Percentiles rank a stretch among this genome's conserved stretches.
These are phyloP conservation scores for Aspidiotus destructor DNA, from an alignment of 2,888 invertebrate species.

Conservation along the genomic window DNA sequence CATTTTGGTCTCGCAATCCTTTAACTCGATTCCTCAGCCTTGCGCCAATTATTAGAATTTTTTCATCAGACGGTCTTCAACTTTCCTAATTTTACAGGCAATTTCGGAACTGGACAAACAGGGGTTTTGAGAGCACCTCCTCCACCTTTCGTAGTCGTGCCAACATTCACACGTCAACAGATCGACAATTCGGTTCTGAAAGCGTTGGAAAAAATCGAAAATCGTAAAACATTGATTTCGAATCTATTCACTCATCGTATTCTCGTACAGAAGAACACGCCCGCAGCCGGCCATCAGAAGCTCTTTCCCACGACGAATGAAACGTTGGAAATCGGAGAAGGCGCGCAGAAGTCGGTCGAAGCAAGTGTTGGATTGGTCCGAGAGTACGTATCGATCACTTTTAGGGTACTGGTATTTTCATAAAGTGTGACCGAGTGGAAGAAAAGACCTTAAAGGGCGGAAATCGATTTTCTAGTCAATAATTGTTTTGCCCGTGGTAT, in stretches of 20 bases:
- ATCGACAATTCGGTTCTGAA: conserved; percentile 40
- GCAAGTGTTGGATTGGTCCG: conserved; percentile 42
- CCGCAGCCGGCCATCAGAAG: conserved; percentile 42
- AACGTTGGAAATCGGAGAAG: conserved; percentile 41
- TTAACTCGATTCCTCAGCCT: no score
- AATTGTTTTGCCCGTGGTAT: no score
- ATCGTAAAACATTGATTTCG: conserved; percentile 38
- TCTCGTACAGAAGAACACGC: conserved; percentile 40
- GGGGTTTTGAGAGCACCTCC: conserved; percentile 42
- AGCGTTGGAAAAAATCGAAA: conserved; percentile 40
- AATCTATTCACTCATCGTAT: conserved; percentile 39
- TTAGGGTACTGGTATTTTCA: no score
- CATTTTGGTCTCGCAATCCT: no score
- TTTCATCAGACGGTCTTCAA: no score
- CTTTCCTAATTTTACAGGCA: no score
- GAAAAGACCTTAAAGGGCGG: no score
- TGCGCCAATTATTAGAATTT: no score
- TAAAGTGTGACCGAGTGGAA: no score
- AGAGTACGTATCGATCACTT: conserved; percentile 39
- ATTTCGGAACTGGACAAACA: conserved; percentile 29
- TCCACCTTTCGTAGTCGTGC: conserved; percentile 41
- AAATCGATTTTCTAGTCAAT: no score
- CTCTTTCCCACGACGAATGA: conserved; percentile 42
- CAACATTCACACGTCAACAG: conserved; percentile 41
- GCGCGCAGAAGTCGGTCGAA: conserved; percentile 42